Evolutionary conservation across 2,797 vertebrate genomes (phyloP).

Genomic region (Hirundo rustica): DNA sequence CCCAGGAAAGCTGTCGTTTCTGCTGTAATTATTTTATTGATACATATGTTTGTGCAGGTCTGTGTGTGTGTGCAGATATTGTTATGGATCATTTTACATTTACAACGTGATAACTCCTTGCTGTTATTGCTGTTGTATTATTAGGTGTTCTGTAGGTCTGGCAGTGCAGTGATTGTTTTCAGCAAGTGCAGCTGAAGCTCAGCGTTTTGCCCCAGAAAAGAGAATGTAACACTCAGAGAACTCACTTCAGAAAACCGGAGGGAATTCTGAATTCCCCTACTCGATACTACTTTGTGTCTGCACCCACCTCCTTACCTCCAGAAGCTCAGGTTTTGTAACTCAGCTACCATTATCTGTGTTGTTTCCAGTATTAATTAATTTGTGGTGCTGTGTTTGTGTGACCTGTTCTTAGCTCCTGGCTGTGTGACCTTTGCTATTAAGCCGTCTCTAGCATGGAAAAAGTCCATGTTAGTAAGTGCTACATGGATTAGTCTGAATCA

Average conservation of each 20-base stretch:
- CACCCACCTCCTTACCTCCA: not conserved
- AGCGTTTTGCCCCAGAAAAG: not conserved
- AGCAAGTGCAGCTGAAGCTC: not conserved
- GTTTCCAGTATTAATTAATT: not conserved
- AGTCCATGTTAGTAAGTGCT: not conserved
- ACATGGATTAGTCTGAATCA: not conserved
- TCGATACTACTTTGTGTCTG: not conserved
- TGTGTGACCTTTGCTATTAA: slow-evolving; percentile 11
- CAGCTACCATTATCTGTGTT: not conserved
- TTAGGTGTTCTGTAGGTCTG: not conserved
- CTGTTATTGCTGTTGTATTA: not conserved
- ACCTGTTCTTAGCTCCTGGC: not conserved
- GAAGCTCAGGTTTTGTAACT: not conserved
- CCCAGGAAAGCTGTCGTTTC: not conserved
- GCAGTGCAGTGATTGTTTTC: not conserved
- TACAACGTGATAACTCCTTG: not conserved
- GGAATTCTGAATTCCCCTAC: not conserved
- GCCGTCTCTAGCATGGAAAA: not conserved
- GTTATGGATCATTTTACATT: not conserved
- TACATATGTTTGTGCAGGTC: not conserved
- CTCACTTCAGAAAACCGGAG: not conserved
- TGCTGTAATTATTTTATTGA: not conserved
- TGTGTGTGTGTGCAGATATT: not conserved
- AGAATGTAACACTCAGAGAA: not conserved
- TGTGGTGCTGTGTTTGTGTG: not conserved